Conservation (phyloP, 2,888 invertebrate genomes). For the Rhimphoctona megacephalus region DNA sequence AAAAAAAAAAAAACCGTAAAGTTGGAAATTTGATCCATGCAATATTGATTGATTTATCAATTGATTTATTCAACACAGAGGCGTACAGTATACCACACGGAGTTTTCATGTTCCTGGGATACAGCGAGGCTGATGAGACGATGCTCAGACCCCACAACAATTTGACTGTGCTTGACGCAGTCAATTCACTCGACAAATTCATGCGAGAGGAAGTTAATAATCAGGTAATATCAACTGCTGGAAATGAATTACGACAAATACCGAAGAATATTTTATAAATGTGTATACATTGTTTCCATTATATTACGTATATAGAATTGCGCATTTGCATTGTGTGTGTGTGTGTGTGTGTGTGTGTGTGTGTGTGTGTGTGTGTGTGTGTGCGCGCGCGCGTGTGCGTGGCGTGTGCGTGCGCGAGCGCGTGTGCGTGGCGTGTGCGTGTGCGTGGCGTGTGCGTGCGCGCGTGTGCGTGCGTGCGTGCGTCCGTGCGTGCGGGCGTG, state of each 20-base stretch:
- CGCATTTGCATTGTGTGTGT: too few relatives aligned
- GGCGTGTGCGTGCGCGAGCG: too few relatives aligned
- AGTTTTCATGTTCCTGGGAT: constrained; percentile 94
- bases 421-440: too few relatives aligned
- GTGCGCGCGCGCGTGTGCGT: too few relatives aligned
- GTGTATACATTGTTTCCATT: background rate
- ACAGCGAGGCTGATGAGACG: constrained; percentile 95
- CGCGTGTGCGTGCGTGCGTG: too few relatives aligned
- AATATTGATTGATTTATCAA: background rate
- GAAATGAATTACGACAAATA: background rate
- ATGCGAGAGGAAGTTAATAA: constrained; percentile 90
- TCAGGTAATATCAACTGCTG: constrained; percentile 86
- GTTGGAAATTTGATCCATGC: background rate
- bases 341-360: too few relatives aligned
- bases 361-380: too few relatives aligned
- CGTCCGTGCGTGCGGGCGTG: too few relatives aligned
- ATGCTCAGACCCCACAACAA: constrained; percentile 93
- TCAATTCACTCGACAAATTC: constrained; percentile 92
- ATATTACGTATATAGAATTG: background rate
- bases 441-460: too few relatives aligned
- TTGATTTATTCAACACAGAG: constrained; percentile 84
- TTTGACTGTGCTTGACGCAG: constrained; percentile 93
- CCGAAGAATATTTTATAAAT: background rate
- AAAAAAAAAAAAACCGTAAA: too few relatives aligned
- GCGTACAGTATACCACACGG: constrained; percentile 93